Conservation (phyloP, 2,797 vertebrate species). For the Urophycis tenuis region DNA sequence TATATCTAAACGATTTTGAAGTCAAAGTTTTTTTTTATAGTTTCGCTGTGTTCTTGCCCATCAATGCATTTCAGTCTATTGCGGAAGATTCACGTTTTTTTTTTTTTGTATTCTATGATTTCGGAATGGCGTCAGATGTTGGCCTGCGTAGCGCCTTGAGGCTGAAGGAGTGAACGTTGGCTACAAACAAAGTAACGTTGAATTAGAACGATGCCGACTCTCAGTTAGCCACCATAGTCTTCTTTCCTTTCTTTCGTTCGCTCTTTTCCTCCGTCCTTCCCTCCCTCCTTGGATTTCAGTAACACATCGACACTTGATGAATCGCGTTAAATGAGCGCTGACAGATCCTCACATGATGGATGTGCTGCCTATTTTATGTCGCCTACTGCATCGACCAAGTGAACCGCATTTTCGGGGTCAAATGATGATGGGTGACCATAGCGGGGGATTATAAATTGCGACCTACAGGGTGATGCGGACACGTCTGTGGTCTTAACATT, state of each 20-base stretch:
- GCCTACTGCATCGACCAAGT: not conserved
- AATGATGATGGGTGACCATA: not conserved
- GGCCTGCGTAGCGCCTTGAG: too few species aligned
- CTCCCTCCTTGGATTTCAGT: not conserved
- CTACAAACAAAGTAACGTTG: not conserved
- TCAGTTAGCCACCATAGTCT: too few species aligned
- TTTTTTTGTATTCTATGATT: too few species aligned
- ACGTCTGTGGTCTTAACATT: not conserved
- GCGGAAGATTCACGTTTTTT: too few species aligned
- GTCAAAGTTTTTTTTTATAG: too few species aligned
- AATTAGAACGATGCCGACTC: not conserved
- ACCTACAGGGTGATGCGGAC: not conserved
- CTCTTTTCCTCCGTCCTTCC: not conserved
- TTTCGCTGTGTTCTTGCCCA: too few species aligned
- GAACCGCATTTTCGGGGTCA: not conserved
- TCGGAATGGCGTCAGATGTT: too few species aligned
- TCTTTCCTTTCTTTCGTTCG: too few species aligned
- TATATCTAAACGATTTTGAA: too few species aligned
- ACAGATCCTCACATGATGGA: not conserved
- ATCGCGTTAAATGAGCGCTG: not conserved
- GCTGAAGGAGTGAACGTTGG: not conserved
- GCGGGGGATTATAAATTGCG: not conserved
- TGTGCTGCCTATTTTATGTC: not conserved
- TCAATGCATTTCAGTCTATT: too few species aligned
- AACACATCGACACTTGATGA: not conserved